These are phyloP conservation scores for Megaceryle torquata DNA, from an alignment of 2,113 vertebrate species.

Conservation along the genomic window DNA sequence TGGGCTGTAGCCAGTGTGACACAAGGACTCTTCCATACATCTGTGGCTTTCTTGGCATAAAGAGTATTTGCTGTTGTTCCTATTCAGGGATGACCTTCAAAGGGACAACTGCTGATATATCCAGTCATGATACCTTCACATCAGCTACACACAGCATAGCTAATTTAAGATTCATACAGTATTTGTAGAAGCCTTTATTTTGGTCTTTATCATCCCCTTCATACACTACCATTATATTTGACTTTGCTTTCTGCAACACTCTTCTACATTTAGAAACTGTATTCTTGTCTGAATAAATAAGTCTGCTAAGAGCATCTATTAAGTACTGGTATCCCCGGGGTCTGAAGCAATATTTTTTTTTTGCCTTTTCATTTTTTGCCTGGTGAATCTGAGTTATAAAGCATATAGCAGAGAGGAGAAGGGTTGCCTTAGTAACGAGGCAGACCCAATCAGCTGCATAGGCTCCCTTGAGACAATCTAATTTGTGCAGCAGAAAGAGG, in stretches of 20 bases:
- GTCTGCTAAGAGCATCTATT: constrained; percentile 50
- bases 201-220: neutral
- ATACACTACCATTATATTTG: neutral
- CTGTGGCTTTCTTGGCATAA: neutral
- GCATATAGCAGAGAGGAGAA: constrained; percentile 66
- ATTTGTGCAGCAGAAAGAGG: constrained; percentile 73
- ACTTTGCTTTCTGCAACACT: constrained; percentile 3
- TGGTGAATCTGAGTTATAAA: constrained; percentile 67
- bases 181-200: constrained; percentile 18
- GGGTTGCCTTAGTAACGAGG: constrained; percentile 79
- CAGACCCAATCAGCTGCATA: constrained; percentile 73
- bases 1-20: neutral
- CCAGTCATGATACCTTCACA: neutral
- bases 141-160: neutral
- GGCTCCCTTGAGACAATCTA: constrained; percentile 73
- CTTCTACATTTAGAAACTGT: constrained; percentile 48
- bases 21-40: neutral
- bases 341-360: neutral
- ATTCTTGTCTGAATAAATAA: constrained; percentile 51
- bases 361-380: constrained; percentile 18
- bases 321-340: constrained; percentile 45
- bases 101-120: neutral
- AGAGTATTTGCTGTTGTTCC: neutral
- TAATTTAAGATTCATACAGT: neutral
- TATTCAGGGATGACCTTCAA: constrained; percentile 20